A percentile compares a stretch with the other conserved stretches of the same genome.
phyloP scores from a whole-genome alignment of 2,888 invertebrate genomes.

The Mechanitis mazaeus region DNA sequence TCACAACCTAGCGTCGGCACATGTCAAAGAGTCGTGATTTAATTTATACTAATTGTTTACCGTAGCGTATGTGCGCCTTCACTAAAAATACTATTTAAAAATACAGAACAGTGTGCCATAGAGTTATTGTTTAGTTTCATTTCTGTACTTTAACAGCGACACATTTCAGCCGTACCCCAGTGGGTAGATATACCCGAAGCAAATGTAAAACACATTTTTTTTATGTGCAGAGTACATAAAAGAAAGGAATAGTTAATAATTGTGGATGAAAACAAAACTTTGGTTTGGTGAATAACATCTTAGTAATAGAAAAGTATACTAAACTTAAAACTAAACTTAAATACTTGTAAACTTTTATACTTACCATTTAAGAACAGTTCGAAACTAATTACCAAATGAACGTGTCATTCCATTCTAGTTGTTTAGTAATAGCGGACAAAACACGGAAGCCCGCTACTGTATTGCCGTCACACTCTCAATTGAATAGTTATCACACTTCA shows the following conservation, averaged over 20 bases:
- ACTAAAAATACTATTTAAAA: slow-evolving; percentile 51
- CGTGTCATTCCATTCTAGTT: slow-evolving; percentile 15
- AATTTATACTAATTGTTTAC: slow-evolving; percentile 73
- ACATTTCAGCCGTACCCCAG: no score
- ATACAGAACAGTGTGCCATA: slow-evolving; percentile 42
- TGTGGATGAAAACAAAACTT: no score
- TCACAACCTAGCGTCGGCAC: slow-evolving; percentile 33
- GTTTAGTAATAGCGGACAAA: slow-evolving; percentile 30
- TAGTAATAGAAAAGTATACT: no score
- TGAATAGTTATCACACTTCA: slow-evolving; percentile 52
- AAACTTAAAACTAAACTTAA: no score
- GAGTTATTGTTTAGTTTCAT: slow-evolving; percentile 30
- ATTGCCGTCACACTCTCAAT: slow-evolving; percentile 50
- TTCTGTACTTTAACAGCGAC: no score
- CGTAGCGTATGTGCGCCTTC: slow-evolving; percentile 67
- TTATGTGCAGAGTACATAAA: no score
- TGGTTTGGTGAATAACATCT: no score
- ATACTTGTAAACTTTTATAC: not conserved
- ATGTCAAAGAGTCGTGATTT: slow-evolving; percentile 46
- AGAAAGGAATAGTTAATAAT: no score
- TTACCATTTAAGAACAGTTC: not conserved
- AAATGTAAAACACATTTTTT: no score
- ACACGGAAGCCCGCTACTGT: slow-evolving; percentile 74
- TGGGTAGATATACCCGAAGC: no score
- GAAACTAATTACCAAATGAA: slow-evolving; percentile 2